phyloP scores from a whole-genome alignment of 1,140 invertebrate species.

The Sesamia nonagrioides region DNA sequence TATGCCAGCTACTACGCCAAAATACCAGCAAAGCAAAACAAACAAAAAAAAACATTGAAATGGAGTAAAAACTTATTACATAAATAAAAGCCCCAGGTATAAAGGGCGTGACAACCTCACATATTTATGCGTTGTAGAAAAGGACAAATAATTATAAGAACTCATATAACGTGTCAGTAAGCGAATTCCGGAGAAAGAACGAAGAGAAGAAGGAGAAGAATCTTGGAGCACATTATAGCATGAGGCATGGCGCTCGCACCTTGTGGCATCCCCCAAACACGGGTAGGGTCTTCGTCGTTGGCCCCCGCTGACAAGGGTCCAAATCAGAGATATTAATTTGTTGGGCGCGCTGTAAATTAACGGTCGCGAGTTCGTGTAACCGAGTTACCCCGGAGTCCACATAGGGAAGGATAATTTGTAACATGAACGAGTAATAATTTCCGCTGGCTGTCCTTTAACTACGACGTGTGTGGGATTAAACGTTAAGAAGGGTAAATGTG shows the following conservation, averaged over 20 bases:
- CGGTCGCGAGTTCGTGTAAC: constrained; percentile 72
- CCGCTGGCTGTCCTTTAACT: constrained; percentile 61
- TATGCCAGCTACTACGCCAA: too few species aligned
- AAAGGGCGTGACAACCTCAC: too few species aligned
- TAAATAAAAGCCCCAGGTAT: too few species aligned
- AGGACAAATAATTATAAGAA: too few species aligned
- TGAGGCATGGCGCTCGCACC: constrained; percentile 34
- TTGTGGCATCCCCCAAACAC: constrained; percentile 47
- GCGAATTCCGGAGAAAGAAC: too few species aligned
- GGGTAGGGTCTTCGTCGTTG: constrained; percentile 54
- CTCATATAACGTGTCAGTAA: too few species aligned
- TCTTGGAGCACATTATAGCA: not conserved
- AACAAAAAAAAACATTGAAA: too few species aligned
- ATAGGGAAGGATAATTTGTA: constrained; percentile 74
- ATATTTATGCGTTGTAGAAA: too few species aligned
- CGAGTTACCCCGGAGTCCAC: constrained; percentile 66
- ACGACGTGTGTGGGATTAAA: constrained; percentile 60
- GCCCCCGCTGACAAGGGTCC: constrained; percentile 80
- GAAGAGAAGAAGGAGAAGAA: too few species aligned
- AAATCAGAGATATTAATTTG: constrained; percentile 85
- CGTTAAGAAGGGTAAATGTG: constrained; percentile 54
- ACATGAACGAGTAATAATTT: constrained; percentile 76
- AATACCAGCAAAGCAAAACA: too few species aligned
- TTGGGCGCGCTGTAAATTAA: constrained; percentile 81
- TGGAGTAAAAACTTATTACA: too few species aligned